Conservation (phyloP, 2,888 invertebrate species). For the Nebria salina region DNA sequence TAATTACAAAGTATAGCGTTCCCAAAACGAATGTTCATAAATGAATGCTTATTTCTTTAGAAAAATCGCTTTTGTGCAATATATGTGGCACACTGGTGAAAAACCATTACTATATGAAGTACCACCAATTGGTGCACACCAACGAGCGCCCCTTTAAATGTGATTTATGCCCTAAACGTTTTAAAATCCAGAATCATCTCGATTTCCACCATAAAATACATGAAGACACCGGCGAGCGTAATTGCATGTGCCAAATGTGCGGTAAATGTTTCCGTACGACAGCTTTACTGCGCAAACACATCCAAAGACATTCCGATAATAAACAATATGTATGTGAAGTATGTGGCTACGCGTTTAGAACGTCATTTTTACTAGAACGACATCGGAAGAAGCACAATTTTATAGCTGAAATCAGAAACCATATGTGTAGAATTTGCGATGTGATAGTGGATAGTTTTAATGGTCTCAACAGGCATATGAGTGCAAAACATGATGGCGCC, state of each 20-base stretch:
- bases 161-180: background rate
- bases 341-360: background rate
- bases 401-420: background rate
- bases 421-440: background rate
- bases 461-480: background rate
- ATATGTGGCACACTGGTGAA: background rate
- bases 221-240: background rate
- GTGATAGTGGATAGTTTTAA: background rate
- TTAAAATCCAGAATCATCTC: background rate
- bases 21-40: too few relatives aligned
- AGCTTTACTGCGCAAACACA: background rate
- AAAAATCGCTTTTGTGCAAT: background rate
- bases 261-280: constrained; percentile 5
- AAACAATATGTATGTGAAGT: background rate
- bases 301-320: background rate
- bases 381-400: background rate
- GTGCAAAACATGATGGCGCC: background rate
- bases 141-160: constrained; percentile 8
- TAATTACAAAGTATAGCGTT: background rate
- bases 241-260: constrained; percentile 3
- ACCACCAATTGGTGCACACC: background rate
- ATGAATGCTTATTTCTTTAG: background rate
- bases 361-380: background rate
- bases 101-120: background rate
- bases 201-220: background rate